These are phyloP conservation scores for Piaya cayana DNA, from an alignment of 2,113 vertebrate species.

Conservation along the genomic window DNA sequence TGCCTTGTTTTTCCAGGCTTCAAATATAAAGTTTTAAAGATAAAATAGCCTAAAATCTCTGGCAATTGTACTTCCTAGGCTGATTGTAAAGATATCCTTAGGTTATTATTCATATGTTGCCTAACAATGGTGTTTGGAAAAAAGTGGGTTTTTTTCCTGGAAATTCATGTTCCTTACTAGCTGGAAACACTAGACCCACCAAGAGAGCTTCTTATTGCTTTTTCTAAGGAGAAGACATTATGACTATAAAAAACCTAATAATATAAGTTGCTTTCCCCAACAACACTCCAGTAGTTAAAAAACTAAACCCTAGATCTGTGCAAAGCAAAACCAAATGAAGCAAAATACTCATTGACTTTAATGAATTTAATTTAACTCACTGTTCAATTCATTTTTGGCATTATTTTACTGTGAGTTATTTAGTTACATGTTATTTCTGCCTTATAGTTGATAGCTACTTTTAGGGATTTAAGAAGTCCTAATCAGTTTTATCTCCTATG, in stretches of 20 bases:
- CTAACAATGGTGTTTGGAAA: background rate
- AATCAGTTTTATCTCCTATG: background rate
- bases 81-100: background rate
- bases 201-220: background rate
- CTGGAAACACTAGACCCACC: fast-evolving
- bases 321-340: background rate
- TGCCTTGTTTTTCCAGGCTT: background rate
- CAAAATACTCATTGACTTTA: background rate
- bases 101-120: background rate
- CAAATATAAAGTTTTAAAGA: background rate
- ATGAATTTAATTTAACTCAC: background rate
- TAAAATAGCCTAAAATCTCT: background rate
- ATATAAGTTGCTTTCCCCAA: background rate
- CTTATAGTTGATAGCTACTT: background rate
- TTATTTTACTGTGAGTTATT: background rate
- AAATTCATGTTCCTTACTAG: background rate
- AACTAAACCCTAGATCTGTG: background rate
- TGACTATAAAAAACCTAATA: background rate
- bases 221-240: background rate
- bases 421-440: background rate
- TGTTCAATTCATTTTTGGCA: background rate
- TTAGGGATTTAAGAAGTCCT: background rate
- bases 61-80: background rate
- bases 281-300: background rate
- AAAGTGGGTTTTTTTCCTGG: background rate